Base-by-base conservation (phyloP, 2,888 invertebrate genomes). In the Calameuta filiformis region DNA sequence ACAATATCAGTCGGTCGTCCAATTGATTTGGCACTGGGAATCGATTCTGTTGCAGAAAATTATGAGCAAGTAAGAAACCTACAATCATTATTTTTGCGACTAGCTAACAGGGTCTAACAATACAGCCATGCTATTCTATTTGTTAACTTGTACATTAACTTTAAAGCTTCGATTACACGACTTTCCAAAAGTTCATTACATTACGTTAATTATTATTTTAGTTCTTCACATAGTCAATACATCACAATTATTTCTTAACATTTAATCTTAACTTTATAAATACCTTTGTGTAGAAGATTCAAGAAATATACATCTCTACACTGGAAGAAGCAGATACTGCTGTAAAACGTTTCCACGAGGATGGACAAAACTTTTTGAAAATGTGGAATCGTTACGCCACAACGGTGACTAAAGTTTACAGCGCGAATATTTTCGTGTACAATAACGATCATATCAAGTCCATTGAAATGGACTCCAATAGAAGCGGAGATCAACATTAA, bases 341-440 rank as follows among this genome's bases (percentile, higher is more conserved):
- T 68, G 77, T 77, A 2, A 76, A 77, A 30, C 73, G 35, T 12
- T 82, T 82, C 30, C 9, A 75, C 15, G 71, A 76, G 68, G 79
- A 76, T 23, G 76, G 77, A 15, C 77, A 81, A 35, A 75, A 80
- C 1, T 82, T 82, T 34, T 75, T 77, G n/a, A 35, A 79, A 71
- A 68, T 35, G 35, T 82, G 82, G 82, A 76, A 33, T 23, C 73
- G 56, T 23, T 34, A 31, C 15, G 71, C 15, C 3, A 79, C 76
- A 77, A 77, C 79, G 68, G 73, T 82, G 23, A 69, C 77, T 56
- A 69, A 79, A 75, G 75, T 82, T 78, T 80, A 82, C 73, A 75
- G 78, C 77, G 69, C 75, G 75, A 73, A 74, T 76, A 12, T 73
- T 40, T 81, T 76, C 73, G 74, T 40, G n/a, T 35, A 12, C 73